Conservation (phyloP, 2,888 invertebrate genomes). For the Nudaria mundana region DNA sequence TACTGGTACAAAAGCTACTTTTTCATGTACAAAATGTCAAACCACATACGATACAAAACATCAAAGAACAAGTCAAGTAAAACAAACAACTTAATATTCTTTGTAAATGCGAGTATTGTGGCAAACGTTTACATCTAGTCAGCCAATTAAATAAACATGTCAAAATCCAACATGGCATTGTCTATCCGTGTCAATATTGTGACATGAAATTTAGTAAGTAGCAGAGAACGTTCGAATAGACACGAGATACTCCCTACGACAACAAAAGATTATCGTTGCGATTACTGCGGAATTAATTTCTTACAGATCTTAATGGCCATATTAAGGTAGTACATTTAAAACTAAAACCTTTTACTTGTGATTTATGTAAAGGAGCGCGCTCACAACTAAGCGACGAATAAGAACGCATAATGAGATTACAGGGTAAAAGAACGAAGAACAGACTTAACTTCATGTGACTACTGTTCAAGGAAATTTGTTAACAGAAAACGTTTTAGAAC, state of each 20-base stretch:
- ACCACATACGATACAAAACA: constrained; percentile 2
- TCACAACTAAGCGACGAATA: constrained; percentile 8
- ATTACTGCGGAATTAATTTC: constrained; percentile 17
- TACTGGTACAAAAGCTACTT: neutral
- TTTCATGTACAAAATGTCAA: constrained; percentile 16
- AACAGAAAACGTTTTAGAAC: constrained; percentile 2
- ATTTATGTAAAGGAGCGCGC: constrained; percentile 12
- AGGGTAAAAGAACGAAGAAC: neutral
- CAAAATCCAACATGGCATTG: neutral
- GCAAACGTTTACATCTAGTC: neutral
- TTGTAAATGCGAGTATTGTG: constrained; percentile 14
- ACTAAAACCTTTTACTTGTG: constrained; percentile 4
- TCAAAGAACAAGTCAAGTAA: constrained; percentile 8
- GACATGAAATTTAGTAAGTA: neutral
- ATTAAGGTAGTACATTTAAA: constrained; percentile 16
- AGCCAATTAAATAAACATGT: neutral
- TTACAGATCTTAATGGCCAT: constrained; percentile 19
- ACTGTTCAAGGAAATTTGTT: constrained; percentile 5
- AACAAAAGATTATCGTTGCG: constrained; percentile 33
- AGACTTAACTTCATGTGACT: constrained; percentile 7
- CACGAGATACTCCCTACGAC: constrained; percentile 14
- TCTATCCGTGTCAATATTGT: constrained; percentile 7
- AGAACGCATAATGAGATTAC: constrained; percentile 12
- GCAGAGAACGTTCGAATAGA: neutral
- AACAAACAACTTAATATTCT: neutral